Evolutionary conservation across 2,113 vertebrate genomes (phyloP), one percentile per base, ranked within the genome.

Genomic region (Nansenia antarctica): DNA sequence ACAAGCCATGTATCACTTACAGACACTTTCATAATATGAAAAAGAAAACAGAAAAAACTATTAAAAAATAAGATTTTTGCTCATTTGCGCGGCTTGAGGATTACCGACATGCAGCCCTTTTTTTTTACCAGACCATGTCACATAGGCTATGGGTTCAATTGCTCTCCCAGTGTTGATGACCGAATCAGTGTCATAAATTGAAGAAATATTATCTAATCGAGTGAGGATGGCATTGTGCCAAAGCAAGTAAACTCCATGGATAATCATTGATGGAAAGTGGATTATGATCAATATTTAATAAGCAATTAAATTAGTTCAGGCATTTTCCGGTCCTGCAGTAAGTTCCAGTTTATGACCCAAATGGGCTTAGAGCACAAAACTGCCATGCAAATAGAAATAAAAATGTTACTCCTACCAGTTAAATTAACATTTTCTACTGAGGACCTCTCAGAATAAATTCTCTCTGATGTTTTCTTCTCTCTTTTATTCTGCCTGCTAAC

Each of bases 371-470:
- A 63, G 49, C 20, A 45, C 62, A 26, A 0, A 1, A 62, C 65
- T 60, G 18, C 58, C 58, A 34, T 9, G 32, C 18, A 60, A 60
- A 60, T 18, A 35, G 9, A 32, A 29, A 55, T 55, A 29, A 27
- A 9, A 65, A 52, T 67, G 11, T 54, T 61, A 22, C 1, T 57
- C 66, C 35, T 72, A 65, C 59, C 52, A 30, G 47, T 1, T 58
- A 68, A 52, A 70, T 20, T 54, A 45, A 55, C 31, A 35, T 31
- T 9, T 73, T 34, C 67, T 47, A 67, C 61, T 31, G 64, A 57
- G 69, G 80, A 82, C 80, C 76, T 70, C 65, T 20, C 22, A 78
- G 83, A 87, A 87, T 79, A 82, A 87, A 90, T 86, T 87, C 83
- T 82, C 79, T 91, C 80, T 88, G 87, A 88, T 88, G 88, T 89